Base-by-base conservation (phyloP, 2,888 invertebrate species). In the Brenthis hecate region DNA sequence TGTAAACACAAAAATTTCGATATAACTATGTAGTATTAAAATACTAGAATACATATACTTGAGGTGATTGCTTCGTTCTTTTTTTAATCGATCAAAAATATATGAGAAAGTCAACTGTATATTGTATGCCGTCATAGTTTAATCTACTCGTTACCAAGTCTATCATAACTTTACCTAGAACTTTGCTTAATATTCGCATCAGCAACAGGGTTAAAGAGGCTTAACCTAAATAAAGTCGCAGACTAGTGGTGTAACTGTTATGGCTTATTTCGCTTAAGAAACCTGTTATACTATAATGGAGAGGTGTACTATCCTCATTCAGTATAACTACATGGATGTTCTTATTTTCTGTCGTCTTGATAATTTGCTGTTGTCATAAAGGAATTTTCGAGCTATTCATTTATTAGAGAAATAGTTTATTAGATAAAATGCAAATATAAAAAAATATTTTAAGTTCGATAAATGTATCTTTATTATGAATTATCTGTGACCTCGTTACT, bases 281-380 rank as follows among this genome's bases (percentile, higher is more conserved):
- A 76, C 75, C 69, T 66, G 75, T 74, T 72, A 60, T 23, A 66
- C 73, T 66, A 67, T 70, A 75, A 72, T 64, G 64, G 55, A 50
- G 57, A 71, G 68, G 72, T 68, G 68, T 66, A 19, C 19, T 19
- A 72, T 64, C 69, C 65, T 69, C 64, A 57, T 65, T 62, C 61
- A 56, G 60, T 56, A 61, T 61, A 72, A 66, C 65, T 71, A 72
- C 70, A 71, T 73, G 64, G 51, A 75, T 75, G 75, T 66, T 56
- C 69, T 69, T 68, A 74, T 79, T 79, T 74, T 69, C 61, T 51
- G 67, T 63, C 53, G 73, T 72, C 63, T 77, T 78, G 77, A 80
- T 77, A 79, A 64, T 66, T 73, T 43, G 36, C 8, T 8, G 1
- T 3, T 11, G 11, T 43, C 36, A 11, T 43, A 43, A 43, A 11